Base-by-base conservation (phyloP, 2,888 invertebrate genomes). In the Eulithis testata region DNA sequence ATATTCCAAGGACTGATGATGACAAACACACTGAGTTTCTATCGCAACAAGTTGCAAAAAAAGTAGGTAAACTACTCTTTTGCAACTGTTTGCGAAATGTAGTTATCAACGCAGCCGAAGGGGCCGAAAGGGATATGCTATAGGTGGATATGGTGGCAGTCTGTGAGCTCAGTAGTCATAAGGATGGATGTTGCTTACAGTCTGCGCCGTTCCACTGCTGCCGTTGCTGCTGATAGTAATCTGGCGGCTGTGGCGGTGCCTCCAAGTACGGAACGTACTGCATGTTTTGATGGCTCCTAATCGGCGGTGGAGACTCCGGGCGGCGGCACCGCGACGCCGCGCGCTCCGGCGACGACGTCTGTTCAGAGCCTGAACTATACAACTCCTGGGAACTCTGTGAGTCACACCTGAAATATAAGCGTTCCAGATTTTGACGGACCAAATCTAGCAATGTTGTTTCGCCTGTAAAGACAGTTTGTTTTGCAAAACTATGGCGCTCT, bases 261-360 rank as follows among this genome's bases (percentile, higher is more conserved):
- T 94, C 53, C 0, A 47, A 95, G 79, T 96, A 96, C 0, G 96
- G 96, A 75, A 96, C 95, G 70, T 96, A 94, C 85, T 96, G 94
- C 1, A 96, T 94, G 81, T 96, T 95, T 70, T 96, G 95, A 79
- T 95, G 95, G 72, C 93, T 95, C 44, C 95, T 91, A 65, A 96
- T 94, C 0, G 96, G 96, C 0, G 96, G 96, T 6, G 96, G 96
- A 0, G 96, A 96, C 82, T 95, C 95, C 0, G 96, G 95, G 21
- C 96, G 88, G 2, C 94, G 85, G 74, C 90, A 87, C 0, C 91
- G 85, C 1, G 85, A 79, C 2, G 84, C 77, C 2, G 84, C 77
- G 0, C 90, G 85, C 14, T 91, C 88, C 1, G 92, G 92, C 3
- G 92, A 93, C n/a, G 91, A 93, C n/a, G 91, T 89, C 71, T 88